phyloP scores from a whole-genome alignment of 2,888 invertebrate genomes.

The Himalopsyche tibetana region DNA sequence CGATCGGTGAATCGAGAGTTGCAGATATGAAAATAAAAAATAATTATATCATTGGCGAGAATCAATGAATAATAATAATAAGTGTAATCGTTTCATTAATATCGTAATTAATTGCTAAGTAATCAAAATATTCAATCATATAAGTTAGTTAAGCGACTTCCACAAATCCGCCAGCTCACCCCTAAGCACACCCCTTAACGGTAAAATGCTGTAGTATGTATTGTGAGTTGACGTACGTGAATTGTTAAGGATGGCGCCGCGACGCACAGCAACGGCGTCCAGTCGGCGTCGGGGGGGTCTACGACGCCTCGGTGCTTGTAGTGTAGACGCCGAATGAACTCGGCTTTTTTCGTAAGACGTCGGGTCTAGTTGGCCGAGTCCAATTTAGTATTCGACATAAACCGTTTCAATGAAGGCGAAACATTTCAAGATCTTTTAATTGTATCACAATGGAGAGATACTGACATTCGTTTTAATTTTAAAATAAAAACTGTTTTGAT shows the following conservation, averaged over 20 bases:
- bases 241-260: conserved; percentile 38
- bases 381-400: conserved; percentile 57
- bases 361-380: conserved; percentile 54
- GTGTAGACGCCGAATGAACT: conserved; percentile 44
- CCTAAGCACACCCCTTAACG: background rate
- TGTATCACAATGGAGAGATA: background rate
- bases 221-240: background rate
- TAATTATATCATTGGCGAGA: too few relatives aligned
- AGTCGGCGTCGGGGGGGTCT: conserved; percentile 49
- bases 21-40: too few relatives aligned
- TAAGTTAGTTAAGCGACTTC: too few relatives aligned
- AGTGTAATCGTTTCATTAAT: too few relatives aligned
- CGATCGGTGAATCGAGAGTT: too few relatives aligned
- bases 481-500: too few relatives aligned
- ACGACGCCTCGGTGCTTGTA: conserved; percentile 49
- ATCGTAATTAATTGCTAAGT: too few relatives aligned
- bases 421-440: conserved; percentile 1
- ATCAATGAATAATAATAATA: too few relatives aligned
- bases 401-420: conserved; percentile 41
- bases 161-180: too few relatives aligned
- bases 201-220: background rate
- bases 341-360: conserved; percentile 47
- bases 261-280: conserved; percentile 14
- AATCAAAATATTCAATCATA: too few relatives aligned
- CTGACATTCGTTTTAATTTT: background rate